phyloP scores from a whole-genome alignment of 1,140 invertebrate genomes.

The Anastrepha ludens region DNA sequence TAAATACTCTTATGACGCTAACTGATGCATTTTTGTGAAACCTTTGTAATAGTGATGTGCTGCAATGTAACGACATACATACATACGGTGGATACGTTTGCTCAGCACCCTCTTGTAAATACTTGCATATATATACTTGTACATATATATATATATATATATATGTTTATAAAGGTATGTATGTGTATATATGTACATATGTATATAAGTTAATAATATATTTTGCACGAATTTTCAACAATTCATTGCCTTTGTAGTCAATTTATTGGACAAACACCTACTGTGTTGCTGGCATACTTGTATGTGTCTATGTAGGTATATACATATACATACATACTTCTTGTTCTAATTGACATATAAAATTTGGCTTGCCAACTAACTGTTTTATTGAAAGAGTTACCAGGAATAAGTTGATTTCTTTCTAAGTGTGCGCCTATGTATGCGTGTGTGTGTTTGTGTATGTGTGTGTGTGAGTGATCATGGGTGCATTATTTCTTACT shows the following conservation, averaged over 20 bases:
- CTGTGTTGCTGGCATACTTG: neutral
- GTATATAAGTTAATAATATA: too few species aligned
- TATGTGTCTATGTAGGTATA: neutral
- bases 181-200: neutral
- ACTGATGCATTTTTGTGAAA: slow-evolving; percentile 1
- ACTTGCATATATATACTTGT: neutral
- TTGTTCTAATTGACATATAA: slow-evolving; percentile 28
- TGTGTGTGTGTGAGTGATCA: neutral
- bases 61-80: neutral
- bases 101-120: too few species aligned
- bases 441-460: neutral
- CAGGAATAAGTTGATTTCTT: neutral
- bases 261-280: too few species aligned
- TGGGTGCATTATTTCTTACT: neutral
- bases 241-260: too few species aligned
- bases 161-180: neutral
- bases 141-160: neutral
- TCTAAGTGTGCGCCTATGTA: neutral
- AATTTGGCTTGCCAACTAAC: slow-evolving; percentile 23
- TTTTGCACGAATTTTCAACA: too few species aligned
- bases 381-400: neutral
- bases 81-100: neutral
- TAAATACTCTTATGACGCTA: neutral
- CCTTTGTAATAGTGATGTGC: slow-evolving; percentile 15
- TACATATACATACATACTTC: neutral